phyloP scores from a whole-genome alignment of 1,140 invertebrate species.

The Campodea augens region DNA sequence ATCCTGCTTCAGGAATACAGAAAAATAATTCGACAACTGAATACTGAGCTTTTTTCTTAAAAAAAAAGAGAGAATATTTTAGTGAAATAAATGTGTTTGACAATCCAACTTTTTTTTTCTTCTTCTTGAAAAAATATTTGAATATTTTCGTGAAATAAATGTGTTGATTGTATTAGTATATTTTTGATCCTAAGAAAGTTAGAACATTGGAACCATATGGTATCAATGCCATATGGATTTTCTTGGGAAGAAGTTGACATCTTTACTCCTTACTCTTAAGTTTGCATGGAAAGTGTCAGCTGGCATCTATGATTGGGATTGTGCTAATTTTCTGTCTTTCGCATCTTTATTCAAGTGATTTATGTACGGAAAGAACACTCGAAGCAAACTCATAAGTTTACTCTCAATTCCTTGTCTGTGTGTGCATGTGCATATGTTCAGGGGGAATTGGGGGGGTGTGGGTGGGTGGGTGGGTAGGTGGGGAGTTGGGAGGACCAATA shows the following conservation, averaged over 20 bases:
- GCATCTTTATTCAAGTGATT: constrained; percentile 8
- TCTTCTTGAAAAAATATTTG: too few species aligned
- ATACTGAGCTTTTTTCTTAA: neutral
- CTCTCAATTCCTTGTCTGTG: neutral
- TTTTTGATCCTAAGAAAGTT: too few species aligned
- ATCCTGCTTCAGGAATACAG: too few species aligned
- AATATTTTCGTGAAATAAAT: too few species aligned
- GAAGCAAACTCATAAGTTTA: neutral
- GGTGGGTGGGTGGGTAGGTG: neutral
- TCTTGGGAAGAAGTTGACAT: constrained; percentile 7
- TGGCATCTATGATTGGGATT: constrained; percentile 35
- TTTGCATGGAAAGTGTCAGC: constrained; percentile 25
- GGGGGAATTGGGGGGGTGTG: neutral
- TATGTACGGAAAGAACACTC: neutral
- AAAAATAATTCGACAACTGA: neutral
- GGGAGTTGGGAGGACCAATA: neutral
- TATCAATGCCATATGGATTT: constrained; percentile 6
- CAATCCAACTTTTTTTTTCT: too few species aligned
- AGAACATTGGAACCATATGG: constrained; percentile 1
- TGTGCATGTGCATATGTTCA: too few species aligned
- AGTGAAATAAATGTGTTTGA: neutral
- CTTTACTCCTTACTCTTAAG: neutral
- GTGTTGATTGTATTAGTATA: too few species aligned
- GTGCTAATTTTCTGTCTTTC: constrained; percentile 28
- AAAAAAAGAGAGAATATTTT: neutral